Conservation (phyloP, 2,888 invertebrate genomes). For the Tiphia femorata region DNA sequence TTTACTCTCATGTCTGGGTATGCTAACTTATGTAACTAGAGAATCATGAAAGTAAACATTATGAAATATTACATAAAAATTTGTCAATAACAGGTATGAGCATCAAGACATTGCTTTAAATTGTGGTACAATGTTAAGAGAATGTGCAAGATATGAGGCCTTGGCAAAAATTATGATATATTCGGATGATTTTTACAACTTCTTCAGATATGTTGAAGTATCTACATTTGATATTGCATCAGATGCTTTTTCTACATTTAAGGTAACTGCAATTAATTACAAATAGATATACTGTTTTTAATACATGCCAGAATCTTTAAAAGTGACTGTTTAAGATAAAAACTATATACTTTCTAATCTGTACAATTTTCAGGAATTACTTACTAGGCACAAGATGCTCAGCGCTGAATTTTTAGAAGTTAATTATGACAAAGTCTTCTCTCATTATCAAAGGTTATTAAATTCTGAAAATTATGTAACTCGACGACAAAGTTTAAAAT, state of each 20-base stretch:
- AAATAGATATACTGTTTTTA: slow-evolving; percentile 8
- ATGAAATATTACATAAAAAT: neutral
- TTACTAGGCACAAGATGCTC: slow-evolving; percentile 94
- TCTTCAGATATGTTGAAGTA: slow-evolving; percentile 99
- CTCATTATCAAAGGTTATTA: slow-evolving; percentile 95
- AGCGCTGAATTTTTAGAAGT: slow-evolving; percentile 99
- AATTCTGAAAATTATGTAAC: slow-evolving; percentile 99
- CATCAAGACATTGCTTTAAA: slow-evolving; percentile 98
- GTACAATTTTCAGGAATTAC: slow-evolving; percentile 78
- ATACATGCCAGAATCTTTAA: neutral
- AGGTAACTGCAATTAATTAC: slow-evolving; percentile 74
- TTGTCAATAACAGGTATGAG: slow-evolving; percentile 97
- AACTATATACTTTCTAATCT: neutral
- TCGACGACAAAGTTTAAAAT: slow-evolving; percentile 96
- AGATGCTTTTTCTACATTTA: slow-evolving; percentile 99
- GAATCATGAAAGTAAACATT: neutral
- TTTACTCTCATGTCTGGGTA: slow-evolving; percentile 97
- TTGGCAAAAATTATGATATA: slow-evolving; percentile 98
- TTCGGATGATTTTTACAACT: slow-evolving; percentile 98
- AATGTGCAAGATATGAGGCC: slow-evolving; percentile 98
- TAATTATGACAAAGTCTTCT: slow-evolving; percentile 99
- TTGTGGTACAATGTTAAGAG: slow-evolving; percentile 98
- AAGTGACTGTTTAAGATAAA: neutral
- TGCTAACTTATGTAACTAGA: slow-evolving; percentile 36
- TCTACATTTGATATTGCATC: slow-evolving; percentile 99